These are phyloP conservation scores for Sinohyriopsis cumingii DNA, from an alignment of 2,888 invertebrate genomes.

Conservation along the genomic window DNA sequence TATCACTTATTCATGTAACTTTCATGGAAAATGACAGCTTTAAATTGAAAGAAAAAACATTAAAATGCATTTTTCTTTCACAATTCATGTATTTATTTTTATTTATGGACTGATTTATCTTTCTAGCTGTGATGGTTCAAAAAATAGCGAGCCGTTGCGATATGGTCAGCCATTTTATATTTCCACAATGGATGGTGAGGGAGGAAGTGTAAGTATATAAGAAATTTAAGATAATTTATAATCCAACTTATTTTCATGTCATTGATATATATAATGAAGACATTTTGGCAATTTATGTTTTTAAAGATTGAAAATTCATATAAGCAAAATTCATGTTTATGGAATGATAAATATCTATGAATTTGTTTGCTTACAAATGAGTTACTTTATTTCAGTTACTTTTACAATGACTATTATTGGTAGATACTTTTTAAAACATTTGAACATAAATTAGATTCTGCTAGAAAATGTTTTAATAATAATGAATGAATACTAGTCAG, in stretches of 20 bases:
- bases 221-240: no score
- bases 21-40: background rate
- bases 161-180: slow-evolving; percentile 66
- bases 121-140: slow-evolving; percentile 61
- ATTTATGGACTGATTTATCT: slow-evolving; percentile 5
- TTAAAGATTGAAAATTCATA: no score
- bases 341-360: no score
- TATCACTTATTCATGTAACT: background rate
- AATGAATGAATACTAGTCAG: no score
- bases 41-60: background rate
- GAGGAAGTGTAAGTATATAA: slow-evolving; percentile 51
- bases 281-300: no score
- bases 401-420: background rate
- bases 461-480: no score
- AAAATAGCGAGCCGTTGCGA: slow-evolving; percentile 51
- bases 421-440: no score
- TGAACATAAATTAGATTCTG: no score
- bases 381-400: background rate
- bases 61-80: background rate
- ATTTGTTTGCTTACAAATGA: no score
- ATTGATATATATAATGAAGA: no score
- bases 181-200: slow-evolving; percentile 48
- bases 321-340: no score
- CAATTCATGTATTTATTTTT: background rate
- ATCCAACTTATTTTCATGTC: no score